Evolutionary conservation across 2,888 invertebrate genomes (phyloP).

Genomic region (Drosophila nigritarsus): DNA sequence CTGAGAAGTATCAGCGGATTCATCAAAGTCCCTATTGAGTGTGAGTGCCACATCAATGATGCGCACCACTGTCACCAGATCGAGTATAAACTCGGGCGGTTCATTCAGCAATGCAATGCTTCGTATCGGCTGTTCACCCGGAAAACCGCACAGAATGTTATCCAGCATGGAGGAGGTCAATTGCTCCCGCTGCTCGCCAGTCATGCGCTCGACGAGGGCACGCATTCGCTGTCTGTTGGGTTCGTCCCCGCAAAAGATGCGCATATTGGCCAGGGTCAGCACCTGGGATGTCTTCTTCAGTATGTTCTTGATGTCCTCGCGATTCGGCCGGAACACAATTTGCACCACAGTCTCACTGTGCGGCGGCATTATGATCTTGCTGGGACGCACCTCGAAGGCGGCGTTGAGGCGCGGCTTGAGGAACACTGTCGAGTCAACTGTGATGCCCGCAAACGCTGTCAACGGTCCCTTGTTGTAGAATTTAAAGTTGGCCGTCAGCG

Average conservation of each 20-base stretch:
- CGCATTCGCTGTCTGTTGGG: constrained; percentile 85
- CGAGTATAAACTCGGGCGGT: constrained; percentile 75
- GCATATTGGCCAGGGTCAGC: constrained; percentile 85
- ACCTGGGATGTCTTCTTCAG: constrained; percentile 82
- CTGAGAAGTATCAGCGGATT: constrained; percentile 78
- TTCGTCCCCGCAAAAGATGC: constrained; percentile 86
- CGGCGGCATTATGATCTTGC: constrained; percentile 85
- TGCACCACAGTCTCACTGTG: constrained; percentile 83
- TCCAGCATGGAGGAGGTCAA: constrained; percentile 72
- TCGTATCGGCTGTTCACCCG: constrained; percentile 72
- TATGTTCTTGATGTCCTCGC: constrained; percentile 85
- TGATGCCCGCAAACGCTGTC: constrained; percentile 85
- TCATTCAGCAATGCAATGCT: constrained; percentile 78
- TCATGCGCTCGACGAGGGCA: constrained; percentile 76
- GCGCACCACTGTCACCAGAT: constrained; percentile 78
- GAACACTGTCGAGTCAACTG: constrained; percentile 80
- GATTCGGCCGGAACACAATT: constrained; percentile 85
- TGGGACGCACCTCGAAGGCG: constrained; percentile 84
- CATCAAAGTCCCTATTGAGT: constrained; percentile 81
- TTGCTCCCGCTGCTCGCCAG: constrained; percentile 71
- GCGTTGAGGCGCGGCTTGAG: constrained; percentile 79
- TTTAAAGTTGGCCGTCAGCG: constrained; percentile 85
- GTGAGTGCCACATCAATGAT: constrained; percentile 83
- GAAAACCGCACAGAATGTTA: constrained; percentile 76
- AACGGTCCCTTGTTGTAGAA: constrained; percentile 87